A percentile compares a stretch with the other conserved stretches of the same genome.
These are phyloP conservation scores for Odontamblyopus lacepedii DNA, from an alignment of 2,797 vertebrate genomes.

Conservation along the genomic window DNA sequence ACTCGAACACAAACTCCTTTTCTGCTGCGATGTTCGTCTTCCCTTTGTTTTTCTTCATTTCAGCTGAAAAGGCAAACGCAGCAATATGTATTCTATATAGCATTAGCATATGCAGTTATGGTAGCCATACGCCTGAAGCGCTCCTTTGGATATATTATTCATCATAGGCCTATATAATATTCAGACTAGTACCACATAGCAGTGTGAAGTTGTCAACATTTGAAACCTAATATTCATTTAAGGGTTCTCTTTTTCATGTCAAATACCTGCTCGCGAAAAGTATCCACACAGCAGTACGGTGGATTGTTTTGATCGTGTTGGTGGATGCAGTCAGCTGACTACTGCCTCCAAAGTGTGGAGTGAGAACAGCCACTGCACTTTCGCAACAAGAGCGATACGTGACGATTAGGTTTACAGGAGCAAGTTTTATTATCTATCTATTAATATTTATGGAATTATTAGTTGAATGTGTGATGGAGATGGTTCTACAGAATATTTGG, in stretches of 20 bases:
- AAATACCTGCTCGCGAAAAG: constrained; percentile 33
- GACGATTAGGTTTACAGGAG: not conserved
- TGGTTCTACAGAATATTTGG: not conserved
- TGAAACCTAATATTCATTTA: not conserved
- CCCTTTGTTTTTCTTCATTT: constrained; percentile 87
- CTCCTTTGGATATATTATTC: no score
- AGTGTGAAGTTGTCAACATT: not conserved
- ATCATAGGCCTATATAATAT: not conserved
- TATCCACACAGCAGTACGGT: not conserved
- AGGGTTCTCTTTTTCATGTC: not conserved
- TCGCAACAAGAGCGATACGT: constrained; percentile 16
- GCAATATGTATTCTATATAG: not conserved
- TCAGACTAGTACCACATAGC: not conserved
- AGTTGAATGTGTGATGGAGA: not conserved
- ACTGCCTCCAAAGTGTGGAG: not conserved
- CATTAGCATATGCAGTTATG: not conserved
- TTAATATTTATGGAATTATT: not conserved
- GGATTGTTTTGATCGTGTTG: constrained; percentile 18
- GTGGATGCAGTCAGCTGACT: constrained; percentile 57
- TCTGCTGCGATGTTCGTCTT: constrained; percentile 72
- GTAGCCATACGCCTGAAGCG: not conserved
- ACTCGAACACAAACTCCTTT: constrained; percentile 89
- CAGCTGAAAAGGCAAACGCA: constrained; percentile 23
- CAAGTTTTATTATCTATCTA: not conserved
- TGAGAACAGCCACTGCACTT: constrained; percentile 35